Base-by-base conservation (phyloP, 2,888 invertebrate genomes). In the Drosophila subquinaria region DNA sequence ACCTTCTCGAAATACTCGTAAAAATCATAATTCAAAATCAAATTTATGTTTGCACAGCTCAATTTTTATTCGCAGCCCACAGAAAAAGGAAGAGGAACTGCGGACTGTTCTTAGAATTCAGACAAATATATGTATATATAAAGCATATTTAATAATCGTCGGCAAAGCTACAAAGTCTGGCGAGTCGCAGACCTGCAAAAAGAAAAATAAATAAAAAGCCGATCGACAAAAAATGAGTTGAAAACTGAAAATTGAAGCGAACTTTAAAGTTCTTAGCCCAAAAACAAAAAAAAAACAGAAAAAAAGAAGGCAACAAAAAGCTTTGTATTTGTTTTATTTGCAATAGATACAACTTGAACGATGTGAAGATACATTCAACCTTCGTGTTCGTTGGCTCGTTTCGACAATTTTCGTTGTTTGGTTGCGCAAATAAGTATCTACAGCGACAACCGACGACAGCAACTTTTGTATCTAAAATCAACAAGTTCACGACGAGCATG, bases 381-480 rank as follows among this genome's bases (percentile, higher is more conserved):
- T 88, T 88, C 84, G 77, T 73, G 78, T 85, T 73, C 57, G 64
- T 62, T 69, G 43, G 62, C 35, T 63, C 60, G 69, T 87, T 87
- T 84, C 79, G 79, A 85, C 76, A 78, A 88, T 87, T 82, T 82
- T 85, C 43, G 69, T 76, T 76, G 80, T 76, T 72, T 64, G 57
- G 76, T 80, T 79, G 79, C 79, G 80, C 79, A 76, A 79, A 80
- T 76, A 70, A 51, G 48, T 60, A 55, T 47, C 65, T 63, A 69
- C 59, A 60, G 36, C 79, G 53, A 65, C 72, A 59, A 73, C 57
- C 57, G 61, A 53, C 73, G 40, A 64, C 72, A 64, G 50, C 60
- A 73, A 76, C 48, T 73, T 88, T 51, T 89, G 88, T 86, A 86
- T 86, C 86, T 89, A 82, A 82, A 87, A 86, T 87, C 86, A 86